Evolutionary conservation across 2,888 invertebrate genomes (phyloP).

Genomic region (Fabriciana adippe): DNA sequence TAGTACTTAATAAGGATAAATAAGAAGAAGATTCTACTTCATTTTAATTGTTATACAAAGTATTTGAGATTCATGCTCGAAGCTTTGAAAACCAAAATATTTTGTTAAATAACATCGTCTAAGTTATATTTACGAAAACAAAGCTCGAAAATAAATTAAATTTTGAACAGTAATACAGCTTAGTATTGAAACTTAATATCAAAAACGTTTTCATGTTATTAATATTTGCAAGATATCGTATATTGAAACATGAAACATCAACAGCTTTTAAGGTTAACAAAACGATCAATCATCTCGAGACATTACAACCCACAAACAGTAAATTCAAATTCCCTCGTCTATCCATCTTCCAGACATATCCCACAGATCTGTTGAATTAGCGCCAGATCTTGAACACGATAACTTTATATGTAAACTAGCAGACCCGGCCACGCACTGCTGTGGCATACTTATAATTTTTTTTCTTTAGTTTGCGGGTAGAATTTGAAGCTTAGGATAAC

Average conservation of each 20-base stretch:
- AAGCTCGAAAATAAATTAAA: too few relatives aligned
- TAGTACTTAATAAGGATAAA: too few relatives aligned
- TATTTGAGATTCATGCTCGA: too few relatives aligned
- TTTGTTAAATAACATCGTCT: too few relatives aligned
- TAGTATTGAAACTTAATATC: too few relatives aligned
- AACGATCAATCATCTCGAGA: conserved; percentile 28
- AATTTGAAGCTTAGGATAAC: too few relatives aligned
- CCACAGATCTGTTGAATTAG: conserved; percentile 12
- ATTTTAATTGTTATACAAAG: too few relatives aligned
- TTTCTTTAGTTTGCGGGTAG: background rate
- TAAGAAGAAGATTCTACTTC: too few relatives aligned
- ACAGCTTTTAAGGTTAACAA: conserved; percentile 10
- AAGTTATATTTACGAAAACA: too few relatives aligned
- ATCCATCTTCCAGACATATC: conserved; percentile 23
- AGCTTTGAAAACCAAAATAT: too few relatives aligned
- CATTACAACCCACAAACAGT: conserved; percentile 19
- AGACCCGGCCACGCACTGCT: background rate
- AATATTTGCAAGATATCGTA: background rate
- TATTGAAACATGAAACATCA: conserved; percentile 2
- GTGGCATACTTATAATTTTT: background rate
- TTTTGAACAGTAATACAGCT: too few relatives aligned
- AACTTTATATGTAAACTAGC: background rate
- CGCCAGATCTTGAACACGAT: background rate
- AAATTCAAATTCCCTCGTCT: conserved; percentile 26
- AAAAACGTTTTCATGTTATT: too few relatives aligned